Evolutionary conservation across 2,113 vertebrate genomes (phyloP).

Genomic region (Pan troglodytes): NHGRI_mPanTro3-v2.1_pri NC_072411.2:128249501-128250000

Average conservation of each 20-base stretch:
- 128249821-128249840: neutral
- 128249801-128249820: neutral
- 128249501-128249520: no score
- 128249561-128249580: no score
- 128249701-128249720: no score
- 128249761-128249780: neutral
- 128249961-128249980: neutral
- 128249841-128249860: neutral
- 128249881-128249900: neutral
- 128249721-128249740: no score
- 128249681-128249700: no score
- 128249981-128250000: neutral
- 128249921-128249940: neutral
- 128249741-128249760: neutral
- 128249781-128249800: neutral
- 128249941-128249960: neutral
- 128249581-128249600: no score
- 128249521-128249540: no score
- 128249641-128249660: no score
- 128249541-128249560: no score
- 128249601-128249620: no score
- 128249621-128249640: no score
- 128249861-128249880: neutral
- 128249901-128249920: neutral
- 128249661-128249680: no score